Conservation (phyloP, 2,888 invertebrate species). For the Oscheius onirici region DNA sequence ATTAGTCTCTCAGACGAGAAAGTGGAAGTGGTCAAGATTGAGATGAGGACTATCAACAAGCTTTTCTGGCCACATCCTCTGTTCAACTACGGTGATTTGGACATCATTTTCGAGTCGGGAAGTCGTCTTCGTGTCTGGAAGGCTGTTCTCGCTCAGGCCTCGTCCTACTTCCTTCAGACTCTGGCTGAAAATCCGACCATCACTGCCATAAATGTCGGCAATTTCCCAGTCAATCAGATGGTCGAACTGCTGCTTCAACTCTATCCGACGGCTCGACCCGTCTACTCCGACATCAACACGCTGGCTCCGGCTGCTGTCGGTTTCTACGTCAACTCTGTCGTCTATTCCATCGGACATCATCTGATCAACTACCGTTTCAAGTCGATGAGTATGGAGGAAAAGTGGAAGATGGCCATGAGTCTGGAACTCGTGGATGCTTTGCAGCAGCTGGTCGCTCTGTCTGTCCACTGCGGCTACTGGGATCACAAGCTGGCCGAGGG, state of each 20-base stretch:
- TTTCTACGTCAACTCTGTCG: slow-evolving; percentile 41
- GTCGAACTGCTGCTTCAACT: slow-evolving; percentile 53
- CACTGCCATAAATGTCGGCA: slow-evolving; percentile 34
- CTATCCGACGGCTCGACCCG: slow-evolving; percentile 55
- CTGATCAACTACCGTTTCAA: slow-evolving; percentile 46
- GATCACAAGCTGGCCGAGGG: slow-evolving; percentile 47
- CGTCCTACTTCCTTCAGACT: slow-evolving; percentile 45
- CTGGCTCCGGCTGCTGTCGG: slow-evolving; percentile 47
- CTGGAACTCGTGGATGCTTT: slow-evolving; percentile 38
- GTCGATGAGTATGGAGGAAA: slow-evolving; percentile 41
- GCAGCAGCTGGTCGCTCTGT: slow-evolving; percentile 37
- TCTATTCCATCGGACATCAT: slow-evolving; percentile 42
- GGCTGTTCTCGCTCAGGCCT: slow-evolving; percentile 46
- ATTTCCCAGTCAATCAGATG: slow-evolving; percentile 40
- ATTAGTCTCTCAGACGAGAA: slow-evolving; percentile 38
- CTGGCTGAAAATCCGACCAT: slow-evolving; percentile 34
- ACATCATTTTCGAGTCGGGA: slow-evolving; percentile 51
- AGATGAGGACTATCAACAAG: slow-evolving; percentile 47
- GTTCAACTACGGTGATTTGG: slow-evolving; percentile 50
- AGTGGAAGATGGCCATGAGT: slow-evolving; percentile 35
- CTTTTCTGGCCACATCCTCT: slow-evolving; percentile 45
- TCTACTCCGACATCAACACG: slow-evolving; percentile 51
- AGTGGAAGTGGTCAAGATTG: slow-evolving; percentile 42
- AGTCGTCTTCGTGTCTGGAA: slow-evolving; percentile 39
- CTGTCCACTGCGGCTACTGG: slow-evolving; percentile 47